Conservation (phyloP, 2,888 invertebrate genomes). For the Habroteleia sp. region DNA sequence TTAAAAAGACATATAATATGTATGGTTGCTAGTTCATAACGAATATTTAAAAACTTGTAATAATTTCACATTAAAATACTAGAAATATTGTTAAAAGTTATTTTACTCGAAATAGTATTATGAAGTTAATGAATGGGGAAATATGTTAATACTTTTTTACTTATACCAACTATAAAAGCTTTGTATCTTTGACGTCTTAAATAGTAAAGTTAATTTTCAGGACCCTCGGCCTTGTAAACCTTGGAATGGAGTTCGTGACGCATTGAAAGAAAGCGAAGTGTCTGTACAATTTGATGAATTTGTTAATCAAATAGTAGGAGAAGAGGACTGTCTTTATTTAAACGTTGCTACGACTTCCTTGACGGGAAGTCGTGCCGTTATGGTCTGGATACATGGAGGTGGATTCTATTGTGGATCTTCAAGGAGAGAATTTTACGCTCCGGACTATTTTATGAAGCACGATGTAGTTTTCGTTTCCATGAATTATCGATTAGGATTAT, state of each 20-base stretch:
- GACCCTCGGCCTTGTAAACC: conserved; percentile 65
- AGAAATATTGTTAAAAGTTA: too few species aligned
- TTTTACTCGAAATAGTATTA: too few species aligned
- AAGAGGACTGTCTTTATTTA: conserved; percentile 69
- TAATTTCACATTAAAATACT: too few species aligned
- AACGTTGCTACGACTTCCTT: conserved; percentile 65
- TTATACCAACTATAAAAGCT: too few species aligned
- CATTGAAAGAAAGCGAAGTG: conserved; percentile 71
- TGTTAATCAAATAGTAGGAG: conserved; percentile 27
- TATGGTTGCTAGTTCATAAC: too few species aligned
- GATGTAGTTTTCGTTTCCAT: conserved; percentile 66
- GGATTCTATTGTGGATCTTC: conserved; percentile 62
- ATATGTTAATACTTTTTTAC: too few species aligned
- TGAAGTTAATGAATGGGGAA: too few species aligned
- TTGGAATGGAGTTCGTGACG: conserved; percentile 66
- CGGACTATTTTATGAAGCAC: conserved; percentile 67
- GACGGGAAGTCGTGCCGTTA: conserved; percentile 63
- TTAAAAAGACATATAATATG: too few species aligned
- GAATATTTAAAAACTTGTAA: too few species aligned
- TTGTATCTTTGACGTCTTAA: conserved; percentile 59
- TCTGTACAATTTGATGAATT: conserved; percentile 1
- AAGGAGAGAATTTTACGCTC: conserved; percentile 45
- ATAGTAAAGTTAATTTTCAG: conserved; percentile 71
- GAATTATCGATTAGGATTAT: conserved; percentile 66
- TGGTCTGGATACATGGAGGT: conserved; percentile 71